Evolutionary conservation across 64 coral and sea anemone species (phyloP).

Genomic region (Hydrozoanthus tunicans): DNA sequence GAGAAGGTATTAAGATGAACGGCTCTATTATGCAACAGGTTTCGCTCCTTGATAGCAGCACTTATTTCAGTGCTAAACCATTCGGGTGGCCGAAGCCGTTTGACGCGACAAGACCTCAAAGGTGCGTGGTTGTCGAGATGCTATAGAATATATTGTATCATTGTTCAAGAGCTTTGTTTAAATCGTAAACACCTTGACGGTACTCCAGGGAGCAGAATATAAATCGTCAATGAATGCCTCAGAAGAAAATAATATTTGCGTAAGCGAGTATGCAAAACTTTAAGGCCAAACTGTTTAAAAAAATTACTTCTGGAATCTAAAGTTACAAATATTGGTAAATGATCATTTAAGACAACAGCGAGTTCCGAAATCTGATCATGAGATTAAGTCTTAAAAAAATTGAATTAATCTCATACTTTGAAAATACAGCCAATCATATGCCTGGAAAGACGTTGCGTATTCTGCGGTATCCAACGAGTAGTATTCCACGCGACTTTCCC

Average conservation of each 20-base stretch:
- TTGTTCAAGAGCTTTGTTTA: not conserved
- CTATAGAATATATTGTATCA: not conserved
- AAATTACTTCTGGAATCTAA: not conserved
- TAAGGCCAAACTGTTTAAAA: not conserved
- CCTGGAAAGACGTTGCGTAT: no score
- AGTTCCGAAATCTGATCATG: not conserved
- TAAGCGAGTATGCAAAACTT: not conserved
- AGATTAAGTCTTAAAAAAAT: no score
- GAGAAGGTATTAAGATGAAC: no score
- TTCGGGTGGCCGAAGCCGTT: not conserved
- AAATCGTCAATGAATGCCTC: not conserved
- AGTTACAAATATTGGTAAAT: slow-evolving; percentile 7
- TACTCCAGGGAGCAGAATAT: not conserved
- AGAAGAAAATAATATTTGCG: not conserved
- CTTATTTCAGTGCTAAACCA: slow-evolving; percentile 7
- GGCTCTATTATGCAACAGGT: not conserved
- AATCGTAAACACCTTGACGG: not conserved
- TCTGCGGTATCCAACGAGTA: no score
- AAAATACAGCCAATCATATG: no score
- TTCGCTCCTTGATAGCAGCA: not conserved
- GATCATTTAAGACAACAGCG: not conserved
- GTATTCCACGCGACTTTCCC: no score
- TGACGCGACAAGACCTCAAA: not conserved
- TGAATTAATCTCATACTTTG: no score
- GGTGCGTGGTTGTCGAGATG: not conserved